A percentile compares a stretch with the other conserved stretches of the same genome.
These are phyloP conservation scores for Gastrophysa polygoni DNA, from an alignment of 2,888 invertebrate species.

Conservation along the genomic window DNA sequence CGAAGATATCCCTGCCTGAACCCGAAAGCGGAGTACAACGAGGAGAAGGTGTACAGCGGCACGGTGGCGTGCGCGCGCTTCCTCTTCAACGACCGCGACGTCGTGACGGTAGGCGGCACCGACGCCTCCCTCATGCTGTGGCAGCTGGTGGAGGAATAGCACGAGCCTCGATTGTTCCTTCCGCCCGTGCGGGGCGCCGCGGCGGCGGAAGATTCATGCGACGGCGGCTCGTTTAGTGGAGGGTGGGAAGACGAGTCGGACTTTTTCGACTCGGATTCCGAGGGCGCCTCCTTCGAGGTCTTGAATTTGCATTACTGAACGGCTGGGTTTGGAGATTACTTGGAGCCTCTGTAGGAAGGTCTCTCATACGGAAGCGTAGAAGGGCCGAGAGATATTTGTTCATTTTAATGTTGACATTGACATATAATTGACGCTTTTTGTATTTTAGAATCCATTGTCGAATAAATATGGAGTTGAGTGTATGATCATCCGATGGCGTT, in stretches of 20 bases:
- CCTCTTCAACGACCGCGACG: constrained; percentile 83
- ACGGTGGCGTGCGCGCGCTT: constrained; percentile 81
- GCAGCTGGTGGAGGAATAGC: constrained; percentile 84
- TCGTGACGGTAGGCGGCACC: constrained; percentile 84
- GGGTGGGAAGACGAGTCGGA: constrained; percentile 50
- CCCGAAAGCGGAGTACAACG: constrained; percentile 85
- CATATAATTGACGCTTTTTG: no score
- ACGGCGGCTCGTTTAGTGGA: no score
- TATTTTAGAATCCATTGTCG: no score
- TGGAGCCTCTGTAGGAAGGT: no score
- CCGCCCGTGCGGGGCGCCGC: constrained; percentile 27
- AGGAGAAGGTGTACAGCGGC: constrained; percentile 86
- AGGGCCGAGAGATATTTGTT: no score
- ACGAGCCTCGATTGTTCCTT: constrained; percentile 40
- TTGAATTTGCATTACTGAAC: constrained; percentile 48
- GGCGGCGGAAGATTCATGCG: constrained; percentile 16
- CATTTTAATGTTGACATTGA: no score
- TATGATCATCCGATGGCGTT: no score
- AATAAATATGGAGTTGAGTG: no score
- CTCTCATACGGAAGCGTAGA: no score
- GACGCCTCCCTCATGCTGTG: constrained; percentile 91
- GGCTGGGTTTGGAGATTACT: no score
- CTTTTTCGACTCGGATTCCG: constrained; percentile 51
- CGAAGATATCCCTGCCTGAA: constrained; percentile 83
- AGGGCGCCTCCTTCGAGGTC: constrained; percentile 52